Conservation (phyloP, 23 tunicate genomes). For the Styela plicata region DNA sequence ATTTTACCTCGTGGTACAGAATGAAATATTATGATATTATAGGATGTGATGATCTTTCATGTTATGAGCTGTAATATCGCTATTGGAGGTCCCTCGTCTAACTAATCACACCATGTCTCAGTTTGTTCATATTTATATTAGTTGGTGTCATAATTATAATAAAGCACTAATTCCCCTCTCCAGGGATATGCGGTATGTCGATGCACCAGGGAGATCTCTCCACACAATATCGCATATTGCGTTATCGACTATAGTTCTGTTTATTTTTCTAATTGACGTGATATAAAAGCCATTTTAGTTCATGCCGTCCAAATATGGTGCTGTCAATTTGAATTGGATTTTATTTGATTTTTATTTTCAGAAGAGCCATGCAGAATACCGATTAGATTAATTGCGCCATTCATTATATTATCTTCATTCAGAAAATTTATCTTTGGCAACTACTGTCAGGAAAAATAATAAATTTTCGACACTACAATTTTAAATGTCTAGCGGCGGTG, state of each 20-base stretch:
- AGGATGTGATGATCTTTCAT: neutral
- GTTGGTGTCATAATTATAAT: constrained; percentile 8
- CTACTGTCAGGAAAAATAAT: neutral
- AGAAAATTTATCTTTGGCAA: neutral
- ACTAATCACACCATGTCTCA: neutral
- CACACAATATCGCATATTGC: neutral
- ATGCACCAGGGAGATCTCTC: neutral
- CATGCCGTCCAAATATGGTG: neutral
- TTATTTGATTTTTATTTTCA: too few relatives aligned
- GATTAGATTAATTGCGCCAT: neutral
- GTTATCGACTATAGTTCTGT: neutral
- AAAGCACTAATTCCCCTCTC: constrained; percentile 3
- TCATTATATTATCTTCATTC: neutral
- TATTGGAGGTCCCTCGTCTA: neutral
- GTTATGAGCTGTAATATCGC: neutral
- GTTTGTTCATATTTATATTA: neutral
- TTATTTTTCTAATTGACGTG: neutral
- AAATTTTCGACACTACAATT: neutral
- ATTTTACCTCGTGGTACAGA: neutral
- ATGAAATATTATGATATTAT: neutral
- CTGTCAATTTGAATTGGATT: neutral
- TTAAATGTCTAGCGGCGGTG: neutral
- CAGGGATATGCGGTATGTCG: constrained; percentile 10
- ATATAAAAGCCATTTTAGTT: neutral
- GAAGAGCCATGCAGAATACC: neutral